Conservation (phyloP, 2,113 vertebrate genomes). For the Phalacrocorax brasilianus region DNA sequence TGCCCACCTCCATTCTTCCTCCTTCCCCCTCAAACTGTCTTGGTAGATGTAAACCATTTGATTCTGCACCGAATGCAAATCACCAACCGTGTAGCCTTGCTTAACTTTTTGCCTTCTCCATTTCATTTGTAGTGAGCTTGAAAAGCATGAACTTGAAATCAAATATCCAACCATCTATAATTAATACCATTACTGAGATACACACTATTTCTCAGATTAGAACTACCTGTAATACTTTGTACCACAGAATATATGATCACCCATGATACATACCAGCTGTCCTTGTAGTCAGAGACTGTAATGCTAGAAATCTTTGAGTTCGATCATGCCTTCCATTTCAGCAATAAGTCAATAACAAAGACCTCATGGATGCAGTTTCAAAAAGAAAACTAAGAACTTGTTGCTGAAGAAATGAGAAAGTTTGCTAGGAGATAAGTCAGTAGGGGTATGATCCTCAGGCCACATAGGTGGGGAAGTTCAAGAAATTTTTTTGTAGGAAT, state of each 20-base stretch:
- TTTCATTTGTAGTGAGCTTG: background rate
- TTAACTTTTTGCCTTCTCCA: background rate
- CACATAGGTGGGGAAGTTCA: slow-evolving; percentile 19
- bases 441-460: background rate
- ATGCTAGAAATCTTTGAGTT: background rate
- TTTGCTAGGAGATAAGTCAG: background rate
- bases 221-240: background rate
- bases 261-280: background rate
- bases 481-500: background rate
- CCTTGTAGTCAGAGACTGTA: background rate
- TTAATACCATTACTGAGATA: background rate
- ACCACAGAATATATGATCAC: background rate
- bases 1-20: background rate
- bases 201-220: background rate
- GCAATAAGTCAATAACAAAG: background rate
- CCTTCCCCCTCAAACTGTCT: background rate
- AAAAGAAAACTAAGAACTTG: background rate
- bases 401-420: background rate
- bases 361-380: background rate
- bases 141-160: background rate
- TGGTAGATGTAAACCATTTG: background rate
- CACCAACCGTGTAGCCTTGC: background rate
- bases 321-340: background rate
- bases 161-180: background rate
- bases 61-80: background rate